Conservation (phyloP, 2,797 vertebrate species). For the Gastrophryne carolinensis region DNA sequence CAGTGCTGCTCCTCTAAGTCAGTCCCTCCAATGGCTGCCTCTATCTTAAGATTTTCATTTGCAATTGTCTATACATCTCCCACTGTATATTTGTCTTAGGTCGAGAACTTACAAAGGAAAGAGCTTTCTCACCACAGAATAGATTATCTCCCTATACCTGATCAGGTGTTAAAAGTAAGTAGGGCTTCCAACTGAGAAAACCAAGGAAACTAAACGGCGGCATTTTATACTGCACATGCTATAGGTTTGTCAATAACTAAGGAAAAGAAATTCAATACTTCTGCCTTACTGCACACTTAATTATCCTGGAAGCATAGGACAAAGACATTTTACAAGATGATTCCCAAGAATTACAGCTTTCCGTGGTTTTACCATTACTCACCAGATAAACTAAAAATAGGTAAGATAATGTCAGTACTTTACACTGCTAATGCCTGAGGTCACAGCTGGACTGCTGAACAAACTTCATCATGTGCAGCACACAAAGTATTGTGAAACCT, state of each 20-base stretch:
- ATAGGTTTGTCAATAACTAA: neutral
- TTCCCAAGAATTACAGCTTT: neutral
- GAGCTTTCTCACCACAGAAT: too few relatives aligned
- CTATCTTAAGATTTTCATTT: too few relatives aligned
- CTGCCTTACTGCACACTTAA: neutral
- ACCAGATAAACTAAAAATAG: constrained; percentile 21
- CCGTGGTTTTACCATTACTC: neutral
- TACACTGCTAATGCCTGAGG: neutral
- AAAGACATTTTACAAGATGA: neutral
- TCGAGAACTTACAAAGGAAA: too few relatives aligned
- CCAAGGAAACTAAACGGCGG: too few relatives aligned
- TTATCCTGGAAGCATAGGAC: neutral
- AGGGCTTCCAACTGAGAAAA: too few relatives aligned
- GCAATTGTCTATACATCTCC: too few relatives aligned
- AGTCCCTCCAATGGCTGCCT: too few relatives aligned
- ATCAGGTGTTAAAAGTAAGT: too few relatives aligned
- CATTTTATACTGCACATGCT: neutral
- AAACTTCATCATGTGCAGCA: neutral
- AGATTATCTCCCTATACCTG: too few relatives aligned
- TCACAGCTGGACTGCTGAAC: constrained; percentile 33
- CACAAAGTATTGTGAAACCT: too few relatives aligned
- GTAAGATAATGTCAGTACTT: constrained; percentile 7
- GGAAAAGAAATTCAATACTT: neutral
- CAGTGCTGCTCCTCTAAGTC: too few relatives aligned
- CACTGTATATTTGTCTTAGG: too few relatives aligned